Evolutionary conservation across 2,888 invertebrate genomes (phyloP).

Genomic region (Cheilosia scutellata): DNA sequence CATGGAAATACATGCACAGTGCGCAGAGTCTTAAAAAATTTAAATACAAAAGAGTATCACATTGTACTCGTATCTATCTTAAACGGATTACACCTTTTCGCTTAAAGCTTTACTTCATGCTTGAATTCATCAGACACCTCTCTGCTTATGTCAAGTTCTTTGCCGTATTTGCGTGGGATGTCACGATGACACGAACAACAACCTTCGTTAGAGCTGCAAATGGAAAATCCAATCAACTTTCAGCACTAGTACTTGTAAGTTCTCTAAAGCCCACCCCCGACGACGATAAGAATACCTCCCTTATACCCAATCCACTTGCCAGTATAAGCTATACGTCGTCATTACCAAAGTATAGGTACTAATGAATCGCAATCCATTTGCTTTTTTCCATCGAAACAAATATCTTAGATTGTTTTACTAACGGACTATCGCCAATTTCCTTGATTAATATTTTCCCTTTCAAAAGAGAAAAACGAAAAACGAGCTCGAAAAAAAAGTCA

Average conservation of each 20-base stretch:
- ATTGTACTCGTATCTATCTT: not conserved
- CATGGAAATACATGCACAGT: not conserved
- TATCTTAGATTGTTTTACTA: not conserved
- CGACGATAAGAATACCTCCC: not conserved
- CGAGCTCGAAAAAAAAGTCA: not conserved
- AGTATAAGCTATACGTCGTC: too few relatives aligned
- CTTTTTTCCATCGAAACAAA: not conserved
- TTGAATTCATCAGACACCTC: not conserved
- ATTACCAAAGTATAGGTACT: not conserved
- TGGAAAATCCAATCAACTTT: not conserved
- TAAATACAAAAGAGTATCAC: not conserved
- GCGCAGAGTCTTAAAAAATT: not conserved
- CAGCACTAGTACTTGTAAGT: not conserved
- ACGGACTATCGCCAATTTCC: slow-evolving; percentile 9
- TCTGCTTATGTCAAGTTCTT: not conserved
- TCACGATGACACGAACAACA: not conserved
- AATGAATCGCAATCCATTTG: not conserved
- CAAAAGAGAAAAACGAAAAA: not conserved
- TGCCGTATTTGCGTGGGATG: not conserved
- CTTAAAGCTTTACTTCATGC: not conserved
- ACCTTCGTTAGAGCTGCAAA: not conserved
- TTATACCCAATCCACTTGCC: not conserved
- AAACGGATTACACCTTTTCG: not conserved
- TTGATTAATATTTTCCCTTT: slow-evolving; percentile 26
- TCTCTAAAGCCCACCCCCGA: not conserved